Evolutionary conservation across 2,888 invertebrate species (phyloP).

Genomic region (Synergus itoensis): DNA sequence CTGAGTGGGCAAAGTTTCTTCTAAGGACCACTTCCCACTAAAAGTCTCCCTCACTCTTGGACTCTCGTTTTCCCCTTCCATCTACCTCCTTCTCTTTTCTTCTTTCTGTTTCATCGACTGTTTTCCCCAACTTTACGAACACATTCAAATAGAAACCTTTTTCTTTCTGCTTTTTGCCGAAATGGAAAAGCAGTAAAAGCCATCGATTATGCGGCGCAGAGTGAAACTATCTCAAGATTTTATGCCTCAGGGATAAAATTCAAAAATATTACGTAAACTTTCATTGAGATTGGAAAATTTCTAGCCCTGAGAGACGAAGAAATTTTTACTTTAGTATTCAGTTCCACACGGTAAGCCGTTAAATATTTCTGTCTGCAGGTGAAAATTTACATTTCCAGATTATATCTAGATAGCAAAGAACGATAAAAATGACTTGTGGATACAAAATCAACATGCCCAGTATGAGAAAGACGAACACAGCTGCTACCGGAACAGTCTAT

Average conservation of each 20-base stretch:
- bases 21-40: slow-evolving; percentile 54
- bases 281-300: slow-evolving; percentile 17
- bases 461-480: slow-evolving; percentile 41
- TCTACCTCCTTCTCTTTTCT: slow-evolving; percentile 44
- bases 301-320: not conserved
- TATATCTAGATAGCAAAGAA: not conserved
- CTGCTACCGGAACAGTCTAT: slow-evolving; percentile 47
- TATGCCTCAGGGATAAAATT: slow-evolving; percentile 28
- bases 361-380: too few relatives aligned
- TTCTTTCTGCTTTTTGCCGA: slow-evolving; percentile 25
- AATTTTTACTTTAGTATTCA: not conserved
- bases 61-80: slow-evolving; percentile 43
- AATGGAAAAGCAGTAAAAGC: slow-evolving; percentile 46
- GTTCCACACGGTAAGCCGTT: not conserved
- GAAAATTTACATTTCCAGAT: too few relatives aligned
- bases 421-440: not conserved
- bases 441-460: not conserved
- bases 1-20: slow-evolving; percentile 53
- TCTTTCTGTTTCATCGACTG: slow-evolving; percentile 20
- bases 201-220: slow-evolving; percentile 33
- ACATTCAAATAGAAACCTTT: slow-evolving; percentile 41
- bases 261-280: slow-evolving; percentile 20
- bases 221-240: slow-evolving; percentile 20
- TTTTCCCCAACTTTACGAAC: slow-evolving; percentile 49
- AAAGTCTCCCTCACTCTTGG: slow-evolving; percentile 49